Evolutionary conservation across 2,797 vertebrate species (phyloP), one percentile per base, ranked within the genome.

Genomic region (Oreortyx pictus): DNA sequence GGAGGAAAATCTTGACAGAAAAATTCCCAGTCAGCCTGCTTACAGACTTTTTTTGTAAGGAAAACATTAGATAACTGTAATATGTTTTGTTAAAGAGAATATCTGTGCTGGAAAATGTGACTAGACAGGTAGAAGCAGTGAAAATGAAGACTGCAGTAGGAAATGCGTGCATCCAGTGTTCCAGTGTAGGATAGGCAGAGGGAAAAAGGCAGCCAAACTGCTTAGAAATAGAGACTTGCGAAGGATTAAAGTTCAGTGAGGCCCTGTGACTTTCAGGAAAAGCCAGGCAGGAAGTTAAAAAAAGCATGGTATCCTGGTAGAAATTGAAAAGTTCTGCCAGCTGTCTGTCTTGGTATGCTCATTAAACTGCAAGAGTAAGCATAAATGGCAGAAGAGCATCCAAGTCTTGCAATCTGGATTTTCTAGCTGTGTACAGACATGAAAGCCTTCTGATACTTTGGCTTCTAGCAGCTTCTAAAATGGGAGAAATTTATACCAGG

Each of bases 331-430:
- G 7, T 60, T 75, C 35, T 86, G 62, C 13, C n/a, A 81, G 46
- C 18, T 50, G 29, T 8, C 11, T 57, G 43, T 8, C 37, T 84
- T 33, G 11, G 17, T n/a, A 12, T 83, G n/a, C n/a, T 83, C 9
- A 12, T 89, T 78, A 49, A 89, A 65, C 8, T 84, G 25, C 17
- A 86, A 20, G 0, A 1, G 19, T 60, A 82, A 78, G 52, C 16
- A 78, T 56, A 91, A 95, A 75, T 17, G 62, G 59, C 25, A 66
- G 41, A 92, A 81, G 14, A 56, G 39, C 14, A 72, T 6, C 14
- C 23, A 19, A 11, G 29, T 80, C 25, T 91, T 22, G 29, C 29
- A 89, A 52, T 70, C 16, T 47, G 49, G 6, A 25, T 70, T 92
- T 94, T 78, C 46, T 75, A 47, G 19, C 16, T 8, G n/a, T n/a